Evolutionary conservation across 2,888 invertebrate species (phyloP).

Genomic region (Bombyx huttoni): DNA sequence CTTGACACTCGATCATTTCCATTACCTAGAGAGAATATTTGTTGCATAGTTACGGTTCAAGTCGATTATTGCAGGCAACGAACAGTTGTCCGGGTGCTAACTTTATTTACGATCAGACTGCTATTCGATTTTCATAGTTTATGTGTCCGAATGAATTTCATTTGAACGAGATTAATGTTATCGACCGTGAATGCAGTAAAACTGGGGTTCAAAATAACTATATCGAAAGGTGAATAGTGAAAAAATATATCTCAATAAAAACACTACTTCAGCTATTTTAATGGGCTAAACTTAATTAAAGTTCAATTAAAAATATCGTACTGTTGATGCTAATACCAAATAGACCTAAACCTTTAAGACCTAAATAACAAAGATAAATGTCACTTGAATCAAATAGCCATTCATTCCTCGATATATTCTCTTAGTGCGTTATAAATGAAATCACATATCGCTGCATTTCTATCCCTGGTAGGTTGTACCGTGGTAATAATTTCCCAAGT

Average conservation of each 20-base stretch:
- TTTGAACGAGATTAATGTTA: neutral
- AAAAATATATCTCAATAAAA: too few relatives aligned
- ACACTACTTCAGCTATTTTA: too few relatives aligned
- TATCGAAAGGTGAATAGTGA: too few relatives aligned
- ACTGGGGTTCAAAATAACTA: slow-evolving; percentile 7
- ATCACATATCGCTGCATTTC: slow-evolving; percentile 12
- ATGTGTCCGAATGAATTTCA: slow-evolving; percentile 4
- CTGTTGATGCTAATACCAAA: too few relatives aligned
- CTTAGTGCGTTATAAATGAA: slow-evolving; percentile 50
- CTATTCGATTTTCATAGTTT: slow-evolving; percentile 13
- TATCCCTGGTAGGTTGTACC: slow-evolving; percentile 9
- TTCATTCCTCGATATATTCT: too few relatives aligned
- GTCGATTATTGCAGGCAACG: slow-evolving; percentile 33
- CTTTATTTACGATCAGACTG: slow-evolving; percentile 24
- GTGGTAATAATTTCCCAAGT: slow-evolving; percentile 45
- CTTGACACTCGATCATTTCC: slow-evolving; percentile 49
- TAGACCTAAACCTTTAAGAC: too few relatives aligned
- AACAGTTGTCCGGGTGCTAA: slow-evolving; percentile 11
- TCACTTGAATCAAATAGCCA: too few relatives aligned
- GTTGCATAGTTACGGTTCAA: slow-evolving; percentile 27
- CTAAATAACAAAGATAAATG: too few relatives aligned
- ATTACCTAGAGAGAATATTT: slow-evolving; percentile 37
- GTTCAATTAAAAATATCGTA: too few relatives aligned
- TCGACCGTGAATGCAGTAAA: neutral
- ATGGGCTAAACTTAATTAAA: too few relatives aligned